Conservation (phyloP, 2,888 invertebrate species). For the Lasioglossum morio region DNA sequence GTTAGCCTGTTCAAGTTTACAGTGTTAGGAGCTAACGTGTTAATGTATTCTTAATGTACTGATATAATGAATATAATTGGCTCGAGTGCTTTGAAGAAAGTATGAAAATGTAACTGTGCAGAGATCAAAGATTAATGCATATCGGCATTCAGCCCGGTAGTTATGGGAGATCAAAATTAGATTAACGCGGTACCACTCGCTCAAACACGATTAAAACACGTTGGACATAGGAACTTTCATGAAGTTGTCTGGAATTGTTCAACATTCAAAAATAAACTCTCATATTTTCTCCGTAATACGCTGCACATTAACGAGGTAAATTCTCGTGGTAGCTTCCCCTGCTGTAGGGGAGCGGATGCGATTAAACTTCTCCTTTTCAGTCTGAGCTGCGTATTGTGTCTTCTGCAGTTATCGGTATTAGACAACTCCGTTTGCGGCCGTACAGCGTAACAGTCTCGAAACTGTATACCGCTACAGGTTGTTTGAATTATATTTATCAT, state of each 20-base stretch:
- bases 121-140: neutral
- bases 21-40: neutral
- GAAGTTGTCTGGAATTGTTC: neutral
- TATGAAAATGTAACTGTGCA: neutral
- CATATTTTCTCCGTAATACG: neutral
- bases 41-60: neutral
- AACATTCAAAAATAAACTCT: neutral
- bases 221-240: neutral
- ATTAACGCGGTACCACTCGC: neutral
- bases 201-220: neutral
- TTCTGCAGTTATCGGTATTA: neutral
- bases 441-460: no score
- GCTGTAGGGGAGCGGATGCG: neutral
- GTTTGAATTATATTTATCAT: neutral
- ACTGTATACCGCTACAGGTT: neutral
- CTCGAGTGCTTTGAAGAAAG: neutral
- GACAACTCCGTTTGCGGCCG: neutral
- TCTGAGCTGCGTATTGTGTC: neutral
- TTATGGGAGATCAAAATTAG: neutral
- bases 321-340: neutral
- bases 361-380: conserved; percentile 3
- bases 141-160: neutral
- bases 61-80: neutral
- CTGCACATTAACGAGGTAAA: neutral
- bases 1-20: neutral